Evolutionary conservation across 2,113 vertebrate species (phyloP).

Genomic region (Vimba vimba): DNA sequence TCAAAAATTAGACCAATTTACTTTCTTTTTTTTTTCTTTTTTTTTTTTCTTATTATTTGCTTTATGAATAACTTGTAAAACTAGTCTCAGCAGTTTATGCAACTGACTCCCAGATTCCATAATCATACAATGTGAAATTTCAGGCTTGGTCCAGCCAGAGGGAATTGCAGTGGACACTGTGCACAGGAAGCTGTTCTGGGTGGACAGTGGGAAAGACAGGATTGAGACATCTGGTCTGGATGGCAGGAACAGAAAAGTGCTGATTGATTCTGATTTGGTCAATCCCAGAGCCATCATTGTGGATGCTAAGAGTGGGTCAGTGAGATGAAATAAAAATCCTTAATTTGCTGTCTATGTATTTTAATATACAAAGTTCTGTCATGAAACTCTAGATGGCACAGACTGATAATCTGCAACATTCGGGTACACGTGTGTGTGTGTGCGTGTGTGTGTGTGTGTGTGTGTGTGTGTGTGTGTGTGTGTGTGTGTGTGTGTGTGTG

Average conservation of each 20-base stretch:
- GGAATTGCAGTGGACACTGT: slow-evolving; percentile 80
- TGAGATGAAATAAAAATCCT: neutral
- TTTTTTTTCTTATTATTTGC: too few species aligned
- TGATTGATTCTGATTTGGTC: slow-evolving; percentile 80
- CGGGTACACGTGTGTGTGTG: too few species aligned
- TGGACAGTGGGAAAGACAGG: slow-evolving; percentile 80
- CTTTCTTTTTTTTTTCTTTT: too few species aligned
- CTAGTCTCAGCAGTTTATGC: too few species aligned
- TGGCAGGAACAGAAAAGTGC: slow-evolving; percentile 72
- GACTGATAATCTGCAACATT: too few species aligned
- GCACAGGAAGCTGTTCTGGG: slow-evolving; percentile 80
- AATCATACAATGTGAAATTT: neutral
- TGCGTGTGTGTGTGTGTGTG: too few species aligned
- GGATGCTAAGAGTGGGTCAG: slow-evolving; percentile 81
- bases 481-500: too few species aligned
- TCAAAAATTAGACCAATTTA: neutral
- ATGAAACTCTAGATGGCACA: too few species aligned
- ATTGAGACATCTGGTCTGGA: slow-evolving; percentile 79
- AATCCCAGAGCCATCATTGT: slow-evolving; percentile 83
- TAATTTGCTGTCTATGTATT: neutral
- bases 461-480: too few species aligned
- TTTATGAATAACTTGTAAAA: too few species aligned
- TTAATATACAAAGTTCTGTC: too few species aligned
- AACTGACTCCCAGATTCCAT: neutral
- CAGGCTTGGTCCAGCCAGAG: slow-evolving; percentile 82